phyloP scores from a whole-genome alignment of 2,888 invertebrate species.

The Phanerotoma sp. region DNA sequence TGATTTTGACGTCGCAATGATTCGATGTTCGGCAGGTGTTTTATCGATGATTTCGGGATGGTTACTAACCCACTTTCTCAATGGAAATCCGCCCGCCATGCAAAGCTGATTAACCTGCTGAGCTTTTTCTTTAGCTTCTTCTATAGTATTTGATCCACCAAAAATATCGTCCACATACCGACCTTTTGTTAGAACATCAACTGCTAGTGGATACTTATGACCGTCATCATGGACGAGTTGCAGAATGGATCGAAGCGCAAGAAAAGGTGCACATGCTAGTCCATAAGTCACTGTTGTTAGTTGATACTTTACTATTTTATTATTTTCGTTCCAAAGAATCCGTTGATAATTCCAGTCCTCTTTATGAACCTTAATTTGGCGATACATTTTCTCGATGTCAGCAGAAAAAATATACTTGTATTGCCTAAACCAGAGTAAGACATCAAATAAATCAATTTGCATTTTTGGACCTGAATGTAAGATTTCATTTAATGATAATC shows the following conservation, averaged over 20 bases:
- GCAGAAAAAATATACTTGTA: slow-evolving; percentile 5
- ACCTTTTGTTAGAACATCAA: slow-evolving; percentile 10
- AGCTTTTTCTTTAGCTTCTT: slow-evolving; percentile 1
- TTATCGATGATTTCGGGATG: background rate
- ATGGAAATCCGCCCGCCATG: slow-evolving; percentile 23
- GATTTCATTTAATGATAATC: slow-evolving; percentile 37
- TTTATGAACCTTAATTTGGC: slow-evolving; percentile 5
- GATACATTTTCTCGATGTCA: slow-evolving; percentile 23
- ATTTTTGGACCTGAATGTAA: slow-evolving; percentile 44
- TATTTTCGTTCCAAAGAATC: no score
- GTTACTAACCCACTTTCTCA: slow-evolving; percentile 21
- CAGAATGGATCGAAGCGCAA: slow-evolving; percentile 1
- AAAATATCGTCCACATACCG: no score
- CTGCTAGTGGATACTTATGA: slow-evolving; percentile 14
- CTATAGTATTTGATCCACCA: slow-evolving; percentile 16
- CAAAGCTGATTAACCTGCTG: slow-evolving; percentile 13
- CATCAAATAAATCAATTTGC: slow-evolving; percentile 33
- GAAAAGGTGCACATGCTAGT: no score
- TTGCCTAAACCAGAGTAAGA: slow-evolving; percentile 7
- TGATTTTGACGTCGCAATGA: slow-evolving; percentile 2
- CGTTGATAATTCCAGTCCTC: slow-evolving; percentile 39
- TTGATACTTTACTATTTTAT: no score
- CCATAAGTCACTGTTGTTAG: no score
- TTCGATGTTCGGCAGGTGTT: slow-evolving; percentile 1
- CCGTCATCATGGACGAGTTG: slow-evolving; percentile 16